phyloP scores from a whole-genome alignment of 35 echinoderm and acorn worm genomes.

The Hemicentrotus pulcherrimus region DNA sequence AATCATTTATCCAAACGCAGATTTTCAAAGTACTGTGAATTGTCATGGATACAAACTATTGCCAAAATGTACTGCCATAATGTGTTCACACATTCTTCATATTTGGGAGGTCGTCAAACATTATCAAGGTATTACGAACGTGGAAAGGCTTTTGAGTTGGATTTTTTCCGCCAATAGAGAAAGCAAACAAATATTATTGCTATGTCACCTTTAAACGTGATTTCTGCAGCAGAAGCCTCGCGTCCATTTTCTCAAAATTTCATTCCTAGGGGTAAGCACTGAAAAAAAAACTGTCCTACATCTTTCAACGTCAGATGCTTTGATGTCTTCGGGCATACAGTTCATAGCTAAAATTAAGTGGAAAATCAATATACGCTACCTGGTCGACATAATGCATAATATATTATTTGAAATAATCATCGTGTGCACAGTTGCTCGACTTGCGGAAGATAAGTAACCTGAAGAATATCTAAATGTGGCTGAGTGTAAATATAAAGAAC shows the following conservation, averaged over 20 bases:
- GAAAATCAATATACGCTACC: too few relatives aligned
- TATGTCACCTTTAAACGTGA: neutral
- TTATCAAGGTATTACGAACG: slow-evolving; percentile 1
- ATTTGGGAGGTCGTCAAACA: slow-evolving; percentile 46
- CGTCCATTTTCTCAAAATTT: neutral
- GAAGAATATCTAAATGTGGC: too few relatives aligned
- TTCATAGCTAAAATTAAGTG: too few relatives aligned
- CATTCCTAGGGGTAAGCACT: neutral
- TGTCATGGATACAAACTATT: slow-evolving; percentile 44
- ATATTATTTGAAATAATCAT: neutral
- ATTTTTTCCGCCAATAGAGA: neutral
- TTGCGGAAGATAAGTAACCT: neutral
- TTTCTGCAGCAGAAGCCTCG: neutral
- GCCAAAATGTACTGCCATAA: slow-evolving; percentile 41
- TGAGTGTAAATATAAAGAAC: too few relatives aligned
- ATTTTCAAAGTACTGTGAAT: slow-evolving; percentile 39
- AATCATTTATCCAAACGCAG: slow-evolving; percentile 8
- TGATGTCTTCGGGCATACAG: neutral
- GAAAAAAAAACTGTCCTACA: neutral
- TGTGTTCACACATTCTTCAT: slow-evolving; percentile 15
- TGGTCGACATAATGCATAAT: neutral
- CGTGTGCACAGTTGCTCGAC: neutral
- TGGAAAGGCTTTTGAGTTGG: neutral
- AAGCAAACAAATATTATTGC: neutral
- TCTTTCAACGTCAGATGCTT: neutral